phyloP scores from a whole-genome alignment of 2,888 invertebrate genomes.

The Dicycla oo region DNA sequence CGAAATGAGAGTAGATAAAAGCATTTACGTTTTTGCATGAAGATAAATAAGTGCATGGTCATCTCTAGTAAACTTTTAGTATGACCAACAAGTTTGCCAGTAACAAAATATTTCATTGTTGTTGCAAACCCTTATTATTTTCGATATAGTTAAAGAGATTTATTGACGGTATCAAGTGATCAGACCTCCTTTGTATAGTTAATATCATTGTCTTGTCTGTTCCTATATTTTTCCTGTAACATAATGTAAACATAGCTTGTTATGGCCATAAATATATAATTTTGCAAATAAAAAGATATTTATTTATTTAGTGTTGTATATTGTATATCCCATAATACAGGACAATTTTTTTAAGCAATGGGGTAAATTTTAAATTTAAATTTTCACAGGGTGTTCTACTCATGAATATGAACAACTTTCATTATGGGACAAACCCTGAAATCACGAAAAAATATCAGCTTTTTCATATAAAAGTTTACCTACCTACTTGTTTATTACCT shows the following conservation, averaged over 20 bases:
- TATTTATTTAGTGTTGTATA: constrained; percentile 38
- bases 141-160: not conserved
- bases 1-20: no score
- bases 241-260: constrained; percentile 36
- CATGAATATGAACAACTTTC: no score
- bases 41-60: not conserved
- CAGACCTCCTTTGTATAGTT: constrained; percentile 43
- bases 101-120: not conserved
- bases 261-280: constrained; percentile 61
- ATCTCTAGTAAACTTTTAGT: constrained; percentile 8
- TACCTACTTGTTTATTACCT: no score
- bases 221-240: constrained; percentile 33
- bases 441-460: no score
- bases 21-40: no score
- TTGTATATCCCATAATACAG: constrained; percentile 19
- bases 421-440: no score
- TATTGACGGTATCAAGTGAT: constrained; percentile 53
- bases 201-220: constrained; percentile 27
- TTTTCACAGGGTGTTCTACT: no score
- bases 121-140: not conserved
- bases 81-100: not conserved
- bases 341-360: no score
- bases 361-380: no score
- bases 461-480: no score
- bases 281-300: constrained; percentile 44